phyloP scores from a whole-genome alignment of 2,888 invertebrate genomes.

The Platypus cylindrus region DNA sequence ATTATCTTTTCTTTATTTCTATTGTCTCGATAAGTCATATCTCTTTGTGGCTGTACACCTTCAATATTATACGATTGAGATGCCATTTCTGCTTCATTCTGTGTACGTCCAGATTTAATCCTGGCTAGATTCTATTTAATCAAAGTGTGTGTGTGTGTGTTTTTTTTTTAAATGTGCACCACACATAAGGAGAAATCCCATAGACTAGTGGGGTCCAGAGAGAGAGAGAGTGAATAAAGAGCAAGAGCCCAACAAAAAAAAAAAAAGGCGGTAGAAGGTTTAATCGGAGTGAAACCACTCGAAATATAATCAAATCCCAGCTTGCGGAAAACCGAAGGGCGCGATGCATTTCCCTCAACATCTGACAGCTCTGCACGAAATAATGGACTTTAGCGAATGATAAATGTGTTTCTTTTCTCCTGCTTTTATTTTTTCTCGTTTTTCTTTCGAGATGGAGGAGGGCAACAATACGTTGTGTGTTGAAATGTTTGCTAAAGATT shows the following conservation, averaged over 20 bases:
- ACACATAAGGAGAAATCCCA: too few relatives aligned
- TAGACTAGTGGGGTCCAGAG: background rate
- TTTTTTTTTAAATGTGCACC: too few relatives aligned
- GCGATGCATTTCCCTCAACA: constrained; percentile 25
- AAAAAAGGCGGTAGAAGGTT: constrained; percentile 33
- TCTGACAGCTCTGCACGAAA: constrained; percentile 31
- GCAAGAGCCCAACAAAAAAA: constrained; percentile 16
- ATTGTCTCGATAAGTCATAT: too few relatives aligned
- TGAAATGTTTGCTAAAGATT: too few relatives aligned
- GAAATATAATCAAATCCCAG: constrained; percentile 37
- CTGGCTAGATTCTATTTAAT: too few relatives aligned
- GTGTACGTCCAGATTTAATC: too few relatives aligned
- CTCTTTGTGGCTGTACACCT: too few relatives aligned
- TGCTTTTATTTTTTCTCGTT: background rate
- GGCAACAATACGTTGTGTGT: too few relatives aligned
- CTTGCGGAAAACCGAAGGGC: constrained; percentile 19
- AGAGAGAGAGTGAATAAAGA: constrained; percentile 6
- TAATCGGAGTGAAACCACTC: constrained; percentile 40
- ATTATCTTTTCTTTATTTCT: too few relatives aligned
- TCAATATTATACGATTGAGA: too few relatives aligned
- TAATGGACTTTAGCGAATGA: constrained; percentile 20
- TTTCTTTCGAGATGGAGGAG: background rate
- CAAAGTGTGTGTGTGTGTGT: too few relatives aligned
- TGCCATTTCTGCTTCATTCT: too few relatives aligned
- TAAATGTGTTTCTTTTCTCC: constrained; percentile 13